Evolutionary conservation across 1,140 invertebrate species (phyloP).

Genomic region (Cydia splendana): DNA sequence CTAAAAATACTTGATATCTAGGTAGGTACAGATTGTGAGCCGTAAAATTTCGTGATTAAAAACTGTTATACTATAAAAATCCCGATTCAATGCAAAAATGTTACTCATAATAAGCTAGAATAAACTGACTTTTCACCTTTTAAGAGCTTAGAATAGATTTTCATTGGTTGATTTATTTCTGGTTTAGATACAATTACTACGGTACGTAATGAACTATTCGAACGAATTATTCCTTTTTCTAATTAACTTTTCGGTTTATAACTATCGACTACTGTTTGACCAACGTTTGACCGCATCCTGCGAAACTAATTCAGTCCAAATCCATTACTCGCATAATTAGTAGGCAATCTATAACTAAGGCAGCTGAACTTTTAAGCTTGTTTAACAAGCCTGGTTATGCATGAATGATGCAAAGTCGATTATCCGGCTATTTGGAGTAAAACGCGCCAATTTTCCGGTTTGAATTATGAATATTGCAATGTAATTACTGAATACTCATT

Average conservation of each 20-base stretch:
- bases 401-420: constrained; percentile 3
- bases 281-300: not conserved
- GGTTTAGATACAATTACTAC: no score
- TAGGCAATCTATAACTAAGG: constrained; percentile 5
- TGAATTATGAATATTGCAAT: constrained; percentile 39
- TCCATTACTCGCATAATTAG: not conserved
- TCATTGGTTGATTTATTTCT: no score
- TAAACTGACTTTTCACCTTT: no score
- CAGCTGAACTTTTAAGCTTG: not conserved
- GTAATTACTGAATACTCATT: constrained; percentile 38
- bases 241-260: not conserved
- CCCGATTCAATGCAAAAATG: no score
- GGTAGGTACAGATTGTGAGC: no score
- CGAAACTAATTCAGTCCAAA: not conserved
- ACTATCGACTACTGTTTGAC: not conserved
- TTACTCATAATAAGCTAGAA: no score
- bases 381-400: not conserved
- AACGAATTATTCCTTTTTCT: no score
- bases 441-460: constrained; percentile 42
- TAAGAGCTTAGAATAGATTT: no score
- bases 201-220: no score
- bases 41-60: no score
- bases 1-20: no score
- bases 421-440: constrained; percentile 3
- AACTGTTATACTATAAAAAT: no score